A percentile compares a stretch with the other conserved stretches of the same genome.
phyloP scores from a whole-genome alignment of 2,113 vertebrate genomes.

The Gymnocephalus cernua region DNA sequence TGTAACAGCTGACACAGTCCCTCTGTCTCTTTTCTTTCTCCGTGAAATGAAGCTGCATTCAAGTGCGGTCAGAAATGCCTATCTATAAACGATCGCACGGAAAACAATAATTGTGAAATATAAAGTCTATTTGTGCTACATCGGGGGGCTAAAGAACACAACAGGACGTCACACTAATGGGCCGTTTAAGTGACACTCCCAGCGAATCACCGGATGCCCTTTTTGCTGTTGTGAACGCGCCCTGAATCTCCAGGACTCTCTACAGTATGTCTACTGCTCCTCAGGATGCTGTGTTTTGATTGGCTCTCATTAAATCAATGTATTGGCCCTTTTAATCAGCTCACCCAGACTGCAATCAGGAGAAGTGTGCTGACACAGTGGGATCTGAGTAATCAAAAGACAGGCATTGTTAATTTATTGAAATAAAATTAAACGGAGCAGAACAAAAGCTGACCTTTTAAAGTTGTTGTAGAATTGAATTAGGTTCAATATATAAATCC shows the following conservation, averaged over 20 bases:
- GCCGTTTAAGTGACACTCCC: too few species aligned
- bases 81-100: too few species aligned
- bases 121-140: too few species aligned
- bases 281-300: slow-evolving; percentile 22
- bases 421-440: slow-evolving; percentile 63
- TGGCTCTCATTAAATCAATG: slow-evolving; percentile 46
- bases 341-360: slow-evolving; percentile 37
- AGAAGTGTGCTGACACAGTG: slow-evolving; percentile 59
- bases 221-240: too few species aligned
- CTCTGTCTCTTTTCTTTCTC: too few species aligned
- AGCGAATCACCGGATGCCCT: too few species aligned
- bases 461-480: slow-evolving; percentile 51
- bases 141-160: too few species aligned
- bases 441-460: slow-evolving; percentile 66
- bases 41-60: too few species aligned
- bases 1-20: too few species aligned
- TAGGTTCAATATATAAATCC: slow-evolving; percentile 54
- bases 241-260: background rate
- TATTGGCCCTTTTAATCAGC: slow-evolving; percentile 53
- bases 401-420: slow-evolving; percentile 44
- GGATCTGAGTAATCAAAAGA: slow-evolving; percentile 43
- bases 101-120: too few species aligned
- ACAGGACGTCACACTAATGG: too few species aligned
- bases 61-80: too few species aligned
- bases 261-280: background rate